phyloP scores from a whole-genome alignment of 1,140 invertebrate species.

The Hirudo medicinalis region DNA sequence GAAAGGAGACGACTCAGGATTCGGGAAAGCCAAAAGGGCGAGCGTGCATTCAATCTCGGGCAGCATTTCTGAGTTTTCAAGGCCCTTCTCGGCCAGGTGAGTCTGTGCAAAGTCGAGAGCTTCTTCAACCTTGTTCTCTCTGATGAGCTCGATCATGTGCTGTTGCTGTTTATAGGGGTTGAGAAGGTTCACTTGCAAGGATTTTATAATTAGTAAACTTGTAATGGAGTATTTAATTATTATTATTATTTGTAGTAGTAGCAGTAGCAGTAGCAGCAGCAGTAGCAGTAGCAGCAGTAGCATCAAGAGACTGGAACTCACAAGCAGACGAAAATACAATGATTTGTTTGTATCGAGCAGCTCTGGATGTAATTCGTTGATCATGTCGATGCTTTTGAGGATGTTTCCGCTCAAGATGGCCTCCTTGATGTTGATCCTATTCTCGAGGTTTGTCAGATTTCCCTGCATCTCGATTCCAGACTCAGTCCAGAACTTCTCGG shows the following conservation, averaged over 20 bases:
- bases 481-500: slow-evolving; percentile 88
- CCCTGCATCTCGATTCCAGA: slow-evolving; percentile 73
- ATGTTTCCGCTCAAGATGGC: slow-evolving; percentile 84
- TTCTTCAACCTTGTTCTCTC: slow-evolving; percentile 76
- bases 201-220: no score
- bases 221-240: no score
- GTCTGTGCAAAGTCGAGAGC: slow-evolving; percentile 89
- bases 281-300: no score
- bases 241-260: no score
- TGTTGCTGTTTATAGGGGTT: slow-evolving; percentile 56
- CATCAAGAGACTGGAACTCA: slow-evolving; percentile 31
- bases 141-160: slow-evolving; percentile 83
- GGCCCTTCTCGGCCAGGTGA: slow-evolving; percentile 75
- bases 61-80: slow-evolving; percentile 58
- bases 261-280: no score
- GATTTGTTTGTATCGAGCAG: slow-evolving; percentile 85
- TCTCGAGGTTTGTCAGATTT: slow-evolving; percentile 74
- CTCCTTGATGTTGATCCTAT: slow-evolving; percentile 83
- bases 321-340: slow-evolving; percentile 86
- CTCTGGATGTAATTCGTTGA: slow-evolving; percentile 87
- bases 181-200: not conserved
- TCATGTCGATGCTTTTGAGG: slow-evolving; percentile 77
- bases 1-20: slow-evolving; percentile 84
- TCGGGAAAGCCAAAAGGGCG: slow-evolving; percentile 87
- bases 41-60: slow-evolving; percentile 60